Percentiles rank a stretch among this genome's conserved stretches.
These are phyloP conservation scores for Hofmannophila pseudospretella DNA, from an alignment of 2,888 invertebrate species.

Conservation along the genomic window DNA sequence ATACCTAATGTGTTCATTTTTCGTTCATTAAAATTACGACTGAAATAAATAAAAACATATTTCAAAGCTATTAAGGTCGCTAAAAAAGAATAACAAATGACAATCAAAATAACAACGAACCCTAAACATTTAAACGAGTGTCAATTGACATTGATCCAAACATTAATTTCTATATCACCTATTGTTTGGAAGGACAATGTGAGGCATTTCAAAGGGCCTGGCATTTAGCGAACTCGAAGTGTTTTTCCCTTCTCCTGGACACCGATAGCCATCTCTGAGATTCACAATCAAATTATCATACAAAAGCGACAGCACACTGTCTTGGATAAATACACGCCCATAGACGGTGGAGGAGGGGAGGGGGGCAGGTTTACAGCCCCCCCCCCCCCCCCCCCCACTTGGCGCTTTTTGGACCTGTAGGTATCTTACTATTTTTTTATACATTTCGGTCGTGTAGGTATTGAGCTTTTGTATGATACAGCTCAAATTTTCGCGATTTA, in stretches of 20 bases:
- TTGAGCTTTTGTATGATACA: too few relatives aligned
- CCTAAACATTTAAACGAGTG: conserved; percentile 27
- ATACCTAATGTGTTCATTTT: too few relatives aligned
- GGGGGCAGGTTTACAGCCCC: too few relatives aligned
- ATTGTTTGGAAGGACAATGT: conserved; percentile 44
- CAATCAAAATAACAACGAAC: neutral
- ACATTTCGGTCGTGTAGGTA: too few relatives aligned
- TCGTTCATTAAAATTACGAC: too few relatives aligned
- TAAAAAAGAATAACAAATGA: neutral
- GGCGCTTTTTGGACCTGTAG: too few relatives aligned
- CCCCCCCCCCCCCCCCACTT: too few relatives aligned
- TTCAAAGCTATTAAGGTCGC: too few relatives aligned
- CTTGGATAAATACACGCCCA: neutral
- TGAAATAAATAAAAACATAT: too few relatives aligned
- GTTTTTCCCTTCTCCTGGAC: conserved; percentile 15
- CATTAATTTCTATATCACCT: conserved; percentile 51
- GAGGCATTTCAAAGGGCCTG: conserved; percentile 30
- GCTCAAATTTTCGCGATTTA: too few relatives aligned
- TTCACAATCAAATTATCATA: conserved; percentile 23
- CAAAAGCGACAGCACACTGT: conserved; percentile 16
- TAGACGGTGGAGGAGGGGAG: too few relatives aligned
- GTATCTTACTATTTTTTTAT: too few relatives aligned
- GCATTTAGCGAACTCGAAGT: conserved; percentile 10
- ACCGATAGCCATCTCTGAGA: conserved; percentile 16
- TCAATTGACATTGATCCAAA: conserved; percentile 38